Base-by-base conservation (phyloP, 92 coral and sea anemone species). In the Scolanthus callimorphus region DNA sequence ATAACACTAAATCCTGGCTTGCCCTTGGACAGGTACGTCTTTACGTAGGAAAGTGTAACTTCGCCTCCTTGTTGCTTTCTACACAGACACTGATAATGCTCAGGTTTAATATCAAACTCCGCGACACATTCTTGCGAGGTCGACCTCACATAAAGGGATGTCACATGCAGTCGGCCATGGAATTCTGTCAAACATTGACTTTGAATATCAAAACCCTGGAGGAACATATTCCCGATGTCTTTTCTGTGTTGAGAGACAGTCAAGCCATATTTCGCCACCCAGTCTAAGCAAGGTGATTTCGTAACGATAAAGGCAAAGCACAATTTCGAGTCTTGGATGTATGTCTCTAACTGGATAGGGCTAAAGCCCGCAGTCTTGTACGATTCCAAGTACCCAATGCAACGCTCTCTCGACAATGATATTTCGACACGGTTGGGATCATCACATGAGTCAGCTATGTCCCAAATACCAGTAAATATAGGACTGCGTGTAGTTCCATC, bases 1-100 rank as follows among this genome's bases (percentile, higher is more conserved):
- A 68, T 57, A 9, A 22, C 74, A 68, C 74, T 68, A 44, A 68
- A 68, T 25, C 74, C 47, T 39, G 74, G 74, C 27, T 68, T 34
- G 2, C 63, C 57, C 31, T 68, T 68, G 63, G 47, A 47, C 29
- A 31, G 44, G 58, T 68, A 68, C 20, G 74, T 64, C 56, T 53
- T 57, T 20, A 46, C 17, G 64, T 68, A 68, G n/a, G 74, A 57
- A 31, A 68, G 30, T 30, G 29, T 26, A 15, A 23, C 56, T 11
- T 31, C 66, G 25, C 56, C 34, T n/a, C 56, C 47, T 43, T 63
- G 55, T 22, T 68, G 74, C 27, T 15, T 56, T 52, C 46, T 57
- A 28, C 56, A 68, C 47, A 54, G 63, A 45, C 46, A 55, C 55
- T 39, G 53, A 54, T 68, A 68, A 47, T 68, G 31, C 46, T 68